Evolutionary conservation across 1,140 invertebrate genomes (phyloP), one percentile per base, ranked within the genome.

Genomic region (Propsilocerus akamusi): DNA sequence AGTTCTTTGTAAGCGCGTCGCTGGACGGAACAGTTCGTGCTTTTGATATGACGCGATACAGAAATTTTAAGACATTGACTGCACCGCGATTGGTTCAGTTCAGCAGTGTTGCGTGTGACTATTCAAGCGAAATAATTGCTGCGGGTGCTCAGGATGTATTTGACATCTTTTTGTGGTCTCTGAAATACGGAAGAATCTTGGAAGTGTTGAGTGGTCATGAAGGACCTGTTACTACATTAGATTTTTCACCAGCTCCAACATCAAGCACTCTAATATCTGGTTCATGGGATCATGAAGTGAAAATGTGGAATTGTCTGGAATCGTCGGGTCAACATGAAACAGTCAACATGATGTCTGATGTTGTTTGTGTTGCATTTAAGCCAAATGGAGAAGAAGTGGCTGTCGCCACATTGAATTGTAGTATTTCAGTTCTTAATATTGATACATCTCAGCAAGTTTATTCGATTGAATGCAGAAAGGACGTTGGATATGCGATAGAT

Each of bases 21-120:
- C 62, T 94, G 2, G 95, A 98, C 72, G 95, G 96, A 7, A 97
- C 95, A 11, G 88, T 96, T 0, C 67, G 95, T 59, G 94, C 93
- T 6, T 97, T 88, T 69, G 95, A 98, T 73, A 67, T 97, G 25
- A 81, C 76, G 59, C 85, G 86, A 53, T 98, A 98, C 68, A 83
- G 94, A 49, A 98, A 98, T 67, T 98, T 98, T 68, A 78, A 90
- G 53, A 98, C 95, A 1, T 82, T 97, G 48, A 91, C 92, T 0
- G 87, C 90, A 0, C 88, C 91, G 0, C 72, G 77, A 53, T 83
- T 89, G 0, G 86, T 86, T 0, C 94, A 98, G 68, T 96, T 99
- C 66, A 78, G 81, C n/a, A 92, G 87, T 62, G 71, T 97, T 3
- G 79, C 91, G 2, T 64, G 97, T 7, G 94, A 98, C 64, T 70